These are phyloP conservation scores for Machaerirhynchus nigripectus DNA, from an alignment of 2,113 vertebrate species.

Conservation along the genomic window DNA sequence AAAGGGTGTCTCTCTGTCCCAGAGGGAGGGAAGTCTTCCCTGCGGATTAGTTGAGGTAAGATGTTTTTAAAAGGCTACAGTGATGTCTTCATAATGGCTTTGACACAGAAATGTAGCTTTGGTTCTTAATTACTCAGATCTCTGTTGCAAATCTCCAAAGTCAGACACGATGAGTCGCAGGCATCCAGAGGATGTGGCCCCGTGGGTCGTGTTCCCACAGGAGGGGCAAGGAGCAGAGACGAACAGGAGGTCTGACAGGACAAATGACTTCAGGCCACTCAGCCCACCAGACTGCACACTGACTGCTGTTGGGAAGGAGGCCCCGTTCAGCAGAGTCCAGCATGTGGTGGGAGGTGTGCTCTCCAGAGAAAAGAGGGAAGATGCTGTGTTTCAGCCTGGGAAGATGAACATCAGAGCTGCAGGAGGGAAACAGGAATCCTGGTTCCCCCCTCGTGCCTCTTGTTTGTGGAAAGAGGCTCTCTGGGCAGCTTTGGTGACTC, in stretches of 20 bases:
- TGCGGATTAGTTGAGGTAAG: background rate
- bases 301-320: background rate
- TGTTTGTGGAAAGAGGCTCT: background rate
- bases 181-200: background rate
- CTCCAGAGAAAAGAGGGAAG: background rate
- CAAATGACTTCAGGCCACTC: background rate
- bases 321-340: background rate
- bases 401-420: background rate
- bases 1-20: background rate
- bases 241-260: background rate
- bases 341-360: rapidly evolving
- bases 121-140: background rate
- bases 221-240: background rate
- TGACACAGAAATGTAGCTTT: slow-evolving; percentile 21
- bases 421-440: background rate
- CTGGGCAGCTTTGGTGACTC: background rate
- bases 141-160: background rate
- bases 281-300: too few relatives aligned
- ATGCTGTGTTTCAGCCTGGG: background rate
- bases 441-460: rapidly evolving
- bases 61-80: background rate
- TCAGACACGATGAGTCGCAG: background rate
- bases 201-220: background rate
- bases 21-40: background rate
- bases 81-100: background rate